Conservation (phyloP, 1,140 invertebrate genomes). For the Drosophila rufa region DNA sequence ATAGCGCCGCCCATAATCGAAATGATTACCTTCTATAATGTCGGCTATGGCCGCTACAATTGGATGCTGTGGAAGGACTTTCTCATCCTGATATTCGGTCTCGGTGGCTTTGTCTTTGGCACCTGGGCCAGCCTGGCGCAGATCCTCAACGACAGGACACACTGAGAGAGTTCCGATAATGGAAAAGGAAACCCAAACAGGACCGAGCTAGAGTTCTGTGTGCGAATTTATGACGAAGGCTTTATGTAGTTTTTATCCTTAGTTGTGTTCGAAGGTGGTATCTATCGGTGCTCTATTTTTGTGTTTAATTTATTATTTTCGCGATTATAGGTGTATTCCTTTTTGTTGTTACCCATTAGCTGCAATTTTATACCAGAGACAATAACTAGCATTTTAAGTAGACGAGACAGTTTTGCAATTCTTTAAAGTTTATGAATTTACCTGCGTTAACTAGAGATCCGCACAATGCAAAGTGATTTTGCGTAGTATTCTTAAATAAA, state of each 20-base stretch:
- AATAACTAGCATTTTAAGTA: conserved; percentile 71
- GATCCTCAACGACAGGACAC: conserved; percentile 85
- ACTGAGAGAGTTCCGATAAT: conserved; percentile 43
- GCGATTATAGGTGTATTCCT: conserved; percentile 26
- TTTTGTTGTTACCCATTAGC: conserved; percentile 18
- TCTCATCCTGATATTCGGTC: conserved; percentile 90
- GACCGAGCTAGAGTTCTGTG: conserved; percentile 34
- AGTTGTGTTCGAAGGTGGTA: conserved; percentile 24
- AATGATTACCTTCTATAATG: conserved; percentile 92
- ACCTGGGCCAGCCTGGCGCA: conserved; percentile 91
- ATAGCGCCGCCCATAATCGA: conserved; percentile 97
- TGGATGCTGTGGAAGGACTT: conserved; percentile 91
- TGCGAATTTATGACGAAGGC: conserved; percentile 77
- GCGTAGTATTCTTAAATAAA: conserved; percentile 72
- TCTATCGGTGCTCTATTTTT: conserved; percentile 36
- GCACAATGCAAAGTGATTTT: conserved; percentile 81
- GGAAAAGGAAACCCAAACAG: conserved; percentile 8
- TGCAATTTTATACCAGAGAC: conserved; percentile 67
- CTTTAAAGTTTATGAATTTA: conserved; percentile 23
- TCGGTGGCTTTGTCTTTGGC: conserved; percentile 91
- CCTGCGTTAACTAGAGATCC: conserved; percentile 42
- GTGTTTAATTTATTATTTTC: conserved; percentile 41
- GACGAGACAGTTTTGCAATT: conserved; percentile 17
- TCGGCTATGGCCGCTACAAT: conserved; percentile 87
- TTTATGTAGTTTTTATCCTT: conserved; percentile 61